phyloP scores from a whole-genome alignment of 2,113 vertebrate species.

The Rousettus leschenaultii region DNA sequence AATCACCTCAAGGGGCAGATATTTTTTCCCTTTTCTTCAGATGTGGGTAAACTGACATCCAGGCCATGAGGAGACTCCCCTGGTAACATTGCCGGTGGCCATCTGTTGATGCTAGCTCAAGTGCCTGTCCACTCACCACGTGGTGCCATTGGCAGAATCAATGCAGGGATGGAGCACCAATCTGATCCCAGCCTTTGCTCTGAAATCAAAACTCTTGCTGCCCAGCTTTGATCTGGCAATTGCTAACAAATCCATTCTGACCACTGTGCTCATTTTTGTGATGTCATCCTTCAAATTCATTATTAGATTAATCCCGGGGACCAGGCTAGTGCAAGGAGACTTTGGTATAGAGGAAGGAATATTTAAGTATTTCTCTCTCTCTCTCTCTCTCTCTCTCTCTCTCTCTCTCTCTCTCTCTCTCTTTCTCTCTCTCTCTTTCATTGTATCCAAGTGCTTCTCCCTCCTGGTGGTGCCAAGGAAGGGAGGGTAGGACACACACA shows the following conservation, averaged over 20 bases:
- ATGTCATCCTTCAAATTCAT: background rate
- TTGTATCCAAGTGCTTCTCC: background rate
- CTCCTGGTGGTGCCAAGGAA: background rate
- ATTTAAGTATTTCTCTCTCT: background rate
- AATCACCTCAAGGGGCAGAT: background rate
- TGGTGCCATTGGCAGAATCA: background rate
- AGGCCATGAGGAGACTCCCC: background rate
- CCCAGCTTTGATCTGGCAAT: background rate
- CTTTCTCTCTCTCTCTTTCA: background rate
- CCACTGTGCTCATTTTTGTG: background rate
- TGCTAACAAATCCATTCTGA: background rate
- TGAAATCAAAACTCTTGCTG: background rate
- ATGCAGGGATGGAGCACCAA: fast-evolving
- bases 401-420: background rate
- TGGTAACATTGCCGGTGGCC: fast-evolving
- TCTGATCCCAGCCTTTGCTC: background rate
- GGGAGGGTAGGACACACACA: background rate
- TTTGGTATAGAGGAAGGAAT: background rate
- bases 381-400: background rate
- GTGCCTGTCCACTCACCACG: fast-evolving
- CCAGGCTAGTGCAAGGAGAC: background rate
- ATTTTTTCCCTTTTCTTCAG: background rate
- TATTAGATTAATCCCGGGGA: slow-evolving; percentile 14
- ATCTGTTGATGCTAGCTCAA: background rate
- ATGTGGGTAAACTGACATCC: background rate